Percentiles rank a stretch among this genome's conserved stretches.
These are phyloP conservation scores for Todiramphus saurophagus DNA, from an alignment of 2,113 vertebrate genomes.

Conservation along the genomic window DNA sequence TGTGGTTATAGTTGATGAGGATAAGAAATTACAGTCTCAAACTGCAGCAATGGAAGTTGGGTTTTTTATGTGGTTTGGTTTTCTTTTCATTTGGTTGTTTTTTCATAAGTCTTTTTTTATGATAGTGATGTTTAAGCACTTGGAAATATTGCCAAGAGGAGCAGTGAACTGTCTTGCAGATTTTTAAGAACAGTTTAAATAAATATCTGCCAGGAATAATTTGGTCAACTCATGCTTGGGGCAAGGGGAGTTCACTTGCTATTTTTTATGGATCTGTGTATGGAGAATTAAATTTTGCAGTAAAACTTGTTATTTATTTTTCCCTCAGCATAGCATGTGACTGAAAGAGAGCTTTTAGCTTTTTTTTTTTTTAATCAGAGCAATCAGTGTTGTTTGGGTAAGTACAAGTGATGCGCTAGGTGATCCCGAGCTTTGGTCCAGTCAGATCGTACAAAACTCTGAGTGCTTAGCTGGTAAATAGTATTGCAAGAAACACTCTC, in stretches of 20 bases:
- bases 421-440: neutral
- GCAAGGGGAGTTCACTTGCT: neutral
- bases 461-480: neutral
- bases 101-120: neutral
- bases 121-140: neutral
- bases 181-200: neutral
- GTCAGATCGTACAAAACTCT: neutral
- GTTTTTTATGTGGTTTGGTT: neutral
- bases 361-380: neutral
- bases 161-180: neutral
- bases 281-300: neutral
- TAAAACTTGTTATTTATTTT: constrained; percentile 5
- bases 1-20: neutral
- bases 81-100: no score
- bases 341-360: neutral
- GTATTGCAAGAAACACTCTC: neutral
- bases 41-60: neutral
- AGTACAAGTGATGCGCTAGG: neutral
- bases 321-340: constrained; percentile 6
- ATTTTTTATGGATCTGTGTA: neutral
- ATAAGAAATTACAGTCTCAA: neutral
- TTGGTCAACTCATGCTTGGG: neutral
- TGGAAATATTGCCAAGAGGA: neutral
- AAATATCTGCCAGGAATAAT: neutral
- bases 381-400: neutral